Evolutionary conservation across 1,140 invertebrate genomes (phyloP).

Genomic region (Leptinotarsa texana): DNA sequence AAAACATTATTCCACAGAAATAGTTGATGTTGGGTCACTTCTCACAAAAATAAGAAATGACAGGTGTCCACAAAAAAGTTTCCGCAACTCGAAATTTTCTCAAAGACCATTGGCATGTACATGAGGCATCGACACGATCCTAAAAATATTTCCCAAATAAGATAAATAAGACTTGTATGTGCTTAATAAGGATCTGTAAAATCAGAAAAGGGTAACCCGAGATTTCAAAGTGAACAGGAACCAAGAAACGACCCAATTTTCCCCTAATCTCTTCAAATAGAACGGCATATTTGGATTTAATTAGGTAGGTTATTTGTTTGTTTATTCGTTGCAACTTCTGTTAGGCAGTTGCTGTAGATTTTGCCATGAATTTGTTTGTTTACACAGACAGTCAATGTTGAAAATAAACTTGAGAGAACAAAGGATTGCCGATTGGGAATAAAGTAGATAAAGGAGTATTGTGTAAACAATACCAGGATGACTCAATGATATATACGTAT

Average conservation of each 20-base stretch:
- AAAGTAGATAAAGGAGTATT: background rate
- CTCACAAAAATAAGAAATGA: too few species aligned
- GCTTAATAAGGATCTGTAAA: too few species aligned
- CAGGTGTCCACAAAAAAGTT: too few species aligned
- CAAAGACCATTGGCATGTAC: too few species aligned
- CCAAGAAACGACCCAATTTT: background rate
- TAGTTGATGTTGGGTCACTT: too few species aligned
- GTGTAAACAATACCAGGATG: conserved; percentile 10
- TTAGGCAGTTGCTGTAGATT: conserved; percentile 15
- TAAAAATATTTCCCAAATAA: too few species aligned
- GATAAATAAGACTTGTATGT: too few species aligned
- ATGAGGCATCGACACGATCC: too few species aligned
- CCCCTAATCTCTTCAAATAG: background rate
- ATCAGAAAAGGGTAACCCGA: too few species aligned
- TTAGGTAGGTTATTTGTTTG: conserved; percentile 16
- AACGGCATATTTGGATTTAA: conserved; percentile 5
- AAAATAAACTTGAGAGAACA: conserved; percentile 7
- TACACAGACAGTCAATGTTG: conserved; percentile 16
- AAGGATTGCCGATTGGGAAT: conserved; percentile 11
- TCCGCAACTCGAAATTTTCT: too few species aligned
- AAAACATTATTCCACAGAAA: too few species aligned
- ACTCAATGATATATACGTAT: background rate
- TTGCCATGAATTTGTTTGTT: conserved; percentile 22
- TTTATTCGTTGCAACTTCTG: conserved; percentile 9
- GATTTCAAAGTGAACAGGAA: too few species aligned